Evolutionary conservation across 2,113 vertebrate species (phyloP), one percentile per base, ranked within the genome.

Genomic region (Gnathonemus echidnorhynchus): DNA sequence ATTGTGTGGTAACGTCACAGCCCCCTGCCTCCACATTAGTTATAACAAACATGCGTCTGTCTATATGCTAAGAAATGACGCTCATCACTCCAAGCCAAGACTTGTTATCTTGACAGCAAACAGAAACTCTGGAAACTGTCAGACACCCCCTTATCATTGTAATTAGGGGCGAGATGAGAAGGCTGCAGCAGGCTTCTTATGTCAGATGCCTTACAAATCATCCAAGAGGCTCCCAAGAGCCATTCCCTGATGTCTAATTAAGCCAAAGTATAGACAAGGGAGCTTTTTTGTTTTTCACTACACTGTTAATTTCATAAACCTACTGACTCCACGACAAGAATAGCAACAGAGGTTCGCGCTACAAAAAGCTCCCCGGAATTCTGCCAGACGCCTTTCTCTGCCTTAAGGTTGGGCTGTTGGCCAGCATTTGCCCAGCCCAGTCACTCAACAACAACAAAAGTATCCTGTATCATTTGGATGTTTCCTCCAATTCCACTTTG

Each of bases 271-370:
- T 39, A 17, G 24, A 42, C 52, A 89, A 89, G 27, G 56, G 45
- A 45, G 11, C 6, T 86, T 93, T 92, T 93, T 83, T 45, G 13
- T 42, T 91, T 92, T 93, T 93, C 92, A 17, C 89, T 90, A 91
- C 92, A 90, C 90, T 94, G 94, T 94, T 80, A 92, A 95, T 94
- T 89, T 70, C 90, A 90, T 88, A 92, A 92, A 89, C 88, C 88
- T 49, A 45, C 48, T 85, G 89, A 85, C 87, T 90, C 90, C 77
- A 70, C 84, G 90, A 6, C 24, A 49, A 21, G 85, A 86, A 52
- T 52, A 86, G 13, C 85, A 86, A 86, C 11, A 50, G 46, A 35
- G 48, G 5, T 31, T 86, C 5, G 3, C 85, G 3, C 10, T 9
- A 31, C 48, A 86, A 50, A 86, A 56, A 42, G 7, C 50, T 58